Evolutionary conservation across 1,140 invertebrate genomes (phyloP), one percentile per base, ranked within the genome.

Genomic region (Drosophila elegans): DNA sequence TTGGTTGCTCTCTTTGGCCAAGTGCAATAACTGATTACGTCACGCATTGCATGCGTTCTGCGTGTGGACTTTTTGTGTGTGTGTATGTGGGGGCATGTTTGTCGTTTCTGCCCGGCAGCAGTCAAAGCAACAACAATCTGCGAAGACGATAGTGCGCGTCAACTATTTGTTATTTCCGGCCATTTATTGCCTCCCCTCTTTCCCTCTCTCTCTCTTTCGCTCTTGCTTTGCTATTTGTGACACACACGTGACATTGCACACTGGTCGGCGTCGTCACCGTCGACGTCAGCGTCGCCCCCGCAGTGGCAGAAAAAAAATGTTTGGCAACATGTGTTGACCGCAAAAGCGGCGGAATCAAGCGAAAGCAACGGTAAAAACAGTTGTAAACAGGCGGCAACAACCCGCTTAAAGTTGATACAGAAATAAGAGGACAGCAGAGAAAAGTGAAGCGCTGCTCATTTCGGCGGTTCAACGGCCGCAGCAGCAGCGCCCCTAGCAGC

Each of bases 141-240:
- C 16, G 21, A 21, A 61, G 29, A 60, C n/a, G 25, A 27, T 44
- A 46, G 68, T 41, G 46, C 75, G 57, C 59, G 64, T 80, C 71
- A 83, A 83, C 71, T 84, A 77, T 77, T 84, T 80, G 81, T 80
- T 84, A 84, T 84, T 84, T 84, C 81, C 81, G 76, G 81, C 69
- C 81, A 80, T 61, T 84, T 73, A 72, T 63, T 83, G 66, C 51
- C 41, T 13, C 27, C 16, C 16, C 16, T 21, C 16, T 21, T 21
- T 21, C 16, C 32, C 27, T 57, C 46, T 32, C 29, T 25, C 21
- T 29, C 16, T 6, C 4, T 13, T 21, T 41, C 16, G 7, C 13
- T 42, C 32, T 29, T 4, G 10, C n/a, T 41, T 32, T n/a, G 41
- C 41, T 63, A 27, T 63, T 49, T 16, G n/a, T 46, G n/a, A 42